Conservation (phyloP, 2,888 invertebrate species). For the Cordilura impudica region DNA sequence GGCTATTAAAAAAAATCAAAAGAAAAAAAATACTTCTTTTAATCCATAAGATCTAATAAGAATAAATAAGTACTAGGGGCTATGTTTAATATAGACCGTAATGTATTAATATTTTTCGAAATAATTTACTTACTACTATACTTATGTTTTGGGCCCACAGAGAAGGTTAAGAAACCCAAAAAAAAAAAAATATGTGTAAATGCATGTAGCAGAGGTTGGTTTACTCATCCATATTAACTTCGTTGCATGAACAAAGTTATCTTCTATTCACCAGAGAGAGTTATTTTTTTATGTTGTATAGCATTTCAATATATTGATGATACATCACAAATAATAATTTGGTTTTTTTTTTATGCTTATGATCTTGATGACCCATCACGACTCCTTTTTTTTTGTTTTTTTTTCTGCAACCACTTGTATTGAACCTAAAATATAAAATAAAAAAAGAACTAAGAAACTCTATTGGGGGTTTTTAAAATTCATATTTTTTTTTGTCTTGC, state of each 20-base stretch:
- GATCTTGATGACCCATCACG: slow-evolving; percentile 59
- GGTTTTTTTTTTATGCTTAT: slow-evolving; percentile 33
- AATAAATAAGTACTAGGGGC: too few species aligned
- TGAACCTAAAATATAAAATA: background rate
- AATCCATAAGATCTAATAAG: too few species aligned
- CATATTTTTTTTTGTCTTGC: slow-evolving; percentile 6
- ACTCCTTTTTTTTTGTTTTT: slow-evolving; percentile 44
- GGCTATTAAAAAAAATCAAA: too few species aligned
- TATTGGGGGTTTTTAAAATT: slow-evolving; percentile 17
- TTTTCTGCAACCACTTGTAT: slow-evolving; percentile 19
- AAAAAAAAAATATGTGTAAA: too few species aligned
- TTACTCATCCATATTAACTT: slow-evolving; percentile 17
- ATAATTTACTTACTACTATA: too few species aligned
- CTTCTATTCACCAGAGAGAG: slow-evolving; percentile 38
- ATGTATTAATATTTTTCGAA: too few species aligned
- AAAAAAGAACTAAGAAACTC: slow-evolving; percentile 41
- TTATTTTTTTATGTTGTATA: slow-evolving; percentile 5
- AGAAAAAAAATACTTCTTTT: too few species aligned
- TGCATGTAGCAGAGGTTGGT: too few species aligned
- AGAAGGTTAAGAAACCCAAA: too few species aligned
- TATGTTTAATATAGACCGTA: too few species aligned
- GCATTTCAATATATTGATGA: slow-evolving; percentile 53
- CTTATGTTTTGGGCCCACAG: too few species aligned
- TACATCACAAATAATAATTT: slow-evolving; percentile 51
- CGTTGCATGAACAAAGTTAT: slow-evolving; percentile 25